These are phyloP conservation scores for Rhodeus uyekii DNA, from an alignment of 2,797 vertebrate genomes.

Conservation along the genomic window DNA sequence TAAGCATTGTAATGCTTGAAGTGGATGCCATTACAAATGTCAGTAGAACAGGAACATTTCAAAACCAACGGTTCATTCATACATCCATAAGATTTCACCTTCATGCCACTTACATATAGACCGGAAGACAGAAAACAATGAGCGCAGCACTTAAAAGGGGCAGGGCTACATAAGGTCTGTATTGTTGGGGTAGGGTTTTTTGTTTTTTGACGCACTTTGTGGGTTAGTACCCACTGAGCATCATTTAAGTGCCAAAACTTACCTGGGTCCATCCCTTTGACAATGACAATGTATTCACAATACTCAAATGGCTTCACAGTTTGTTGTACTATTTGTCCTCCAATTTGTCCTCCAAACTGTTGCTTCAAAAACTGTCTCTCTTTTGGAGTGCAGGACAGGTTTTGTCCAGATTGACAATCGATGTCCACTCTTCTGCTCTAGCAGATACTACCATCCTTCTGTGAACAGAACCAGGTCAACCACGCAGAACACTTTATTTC, in stretches of 20 bases:
- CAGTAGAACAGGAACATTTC: too few species aligned
- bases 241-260: neutral
- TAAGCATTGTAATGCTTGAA: neutral
- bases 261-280: neutral
- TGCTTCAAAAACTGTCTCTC: neutral
- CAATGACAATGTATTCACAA: neutral
- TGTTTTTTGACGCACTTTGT: too few species aligned
- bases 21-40: too few species aligned
- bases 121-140: too few species aligned
- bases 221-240: neutral
- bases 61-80: too few species aligned
- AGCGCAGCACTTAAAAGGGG: too few species aligned
- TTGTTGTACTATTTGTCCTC: neutral
- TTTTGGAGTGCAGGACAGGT: neutral
- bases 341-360: too few species aligned
- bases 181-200: too few species aligned
- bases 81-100: too few species aligned
- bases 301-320: neutral
- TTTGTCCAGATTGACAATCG: slow-evolving; percentile 10
- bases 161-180: neutral
- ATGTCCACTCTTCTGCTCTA: slow-evolving; percentile 7
- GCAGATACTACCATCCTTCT: neutral
- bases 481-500: neutral
- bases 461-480: slow-evolving; percentile 8
- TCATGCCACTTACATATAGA: too few species aligned